phyloP scores from a whole-genome alignment of 2,113 vertebrate genomes.

The Siniperca knerii region DNA sequence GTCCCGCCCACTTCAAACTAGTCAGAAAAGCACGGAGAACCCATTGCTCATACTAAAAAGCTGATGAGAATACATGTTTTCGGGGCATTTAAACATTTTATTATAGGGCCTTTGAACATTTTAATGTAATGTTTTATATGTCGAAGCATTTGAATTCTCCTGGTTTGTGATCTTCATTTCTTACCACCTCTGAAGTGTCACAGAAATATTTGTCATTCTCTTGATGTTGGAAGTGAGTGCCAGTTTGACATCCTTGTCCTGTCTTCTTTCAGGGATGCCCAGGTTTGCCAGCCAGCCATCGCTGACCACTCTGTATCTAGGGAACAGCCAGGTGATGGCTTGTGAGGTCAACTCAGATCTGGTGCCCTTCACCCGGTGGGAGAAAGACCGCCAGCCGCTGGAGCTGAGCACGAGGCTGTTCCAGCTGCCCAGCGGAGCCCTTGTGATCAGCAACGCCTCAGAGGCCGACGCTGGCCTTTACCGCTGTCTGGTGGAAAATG shows the following conservation, averaged over 20 bases:
- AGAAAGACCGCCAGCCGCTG: constrained; percentile 87
- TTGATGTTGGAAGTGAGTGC: constrained; percentile 1
- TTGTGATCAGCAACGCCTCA: constrained; percentile 90
- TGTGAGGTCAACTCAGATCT: constrained; percentile 92
- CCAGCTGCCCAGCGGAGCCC: constrained; percentile 87
- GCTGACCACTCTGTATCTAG: constrained; percentile 76
- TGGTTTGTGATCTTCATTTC: neutral
- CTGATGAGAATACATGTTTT: neutral
- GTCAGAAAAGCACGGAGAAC: neutral
- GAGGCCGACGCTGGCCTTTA: constrained; percentile 90
- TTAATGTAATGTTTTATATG: neutral
- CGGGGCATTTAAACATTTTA: neutral
- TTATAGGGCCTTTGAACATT: neutral
- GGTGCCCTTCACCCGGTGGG: constrained; percentile 90
- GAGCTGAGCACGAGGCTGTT: constrained; percentile 79
- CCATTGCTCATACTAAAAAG: neutral
- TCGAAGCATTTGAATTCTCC: neutral
- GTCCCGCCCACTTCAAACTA: neutral
- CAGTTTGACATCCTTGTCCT: neutral
- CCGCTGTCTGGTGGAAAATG: constrained; percentile 90
- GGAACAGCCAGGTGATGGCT: constrained; percentile 87
- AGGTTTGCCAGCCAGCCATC: constrained; percentile 91
- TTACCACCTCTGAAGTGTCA: neutral
- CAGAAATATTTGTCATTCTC: neutral
- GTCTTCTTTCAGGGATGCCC: constrained; percentile 88